Evolutionary conservation across 2,113 vertebrate genomes (phyloP).

Genomic region (Bufo gargarizans): DNA sequence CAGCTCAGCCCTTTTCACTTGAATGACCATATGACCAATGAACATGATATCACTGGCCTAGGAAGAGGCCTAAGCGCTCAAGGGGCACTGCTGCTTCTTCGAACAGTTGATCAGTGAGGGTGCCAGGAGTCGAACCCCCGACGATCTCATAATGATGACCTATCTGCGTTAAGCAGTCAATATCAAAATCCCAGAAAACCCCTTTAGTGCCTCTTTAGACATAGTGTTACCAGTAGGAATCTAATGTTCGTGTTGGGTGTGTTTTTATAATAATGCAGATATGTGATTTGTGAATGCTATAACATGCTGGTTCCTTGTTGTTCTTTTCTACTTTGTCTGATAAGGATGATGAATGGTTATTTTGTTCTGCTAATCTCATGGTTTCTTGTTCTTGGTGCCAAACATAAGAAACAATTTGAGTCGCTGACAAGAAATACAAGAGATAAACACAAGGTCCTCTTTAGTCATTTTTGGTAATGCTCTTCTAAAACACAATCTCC

Average conservation of each 20-base stretch:
- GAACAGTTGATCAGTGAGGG: too few relatives aligned
- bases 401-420: constrained; percentile 38
- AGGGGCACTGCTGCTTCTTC: too few relatives aligned
- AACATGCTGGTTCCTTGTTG: constrained; percentile 1
- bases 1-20: not conserved
- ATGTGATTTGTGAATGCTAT: constrained; percentile 9
- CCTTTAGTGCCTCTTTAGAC: not conserved
- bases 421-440: constrained; percentile 32
- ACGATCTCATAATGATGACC: too few relatives aligned
- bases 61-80: too few relatives aligned
- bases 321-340: constrained; percentile 23
- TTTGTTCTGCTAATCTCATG: constrained; percentile 34
- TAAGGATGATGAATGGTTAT: constrained; percentile 49
- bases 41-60: too few relatives aligned
- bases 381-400: constrained; percentile 34
- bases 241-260: not conserved
- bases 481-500: constrained; percentile 26
- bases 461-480: constrained; percentile 47
- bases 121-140: too few relatives aligned
- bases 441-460: constrained; percentile 38
- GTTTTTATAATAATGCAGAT: not conserved
- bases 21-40: not conserved
- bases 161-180: too few relatives aligned
- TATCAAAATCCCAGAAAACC: too few relatives aligned
- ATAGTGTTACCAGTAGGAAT: not conserved